Percentiles rank a stretch among this genome's conserved stretches.
Conservation (phyloP, 2,888 invertebrate species). For the Catonia carolina region DNA sequence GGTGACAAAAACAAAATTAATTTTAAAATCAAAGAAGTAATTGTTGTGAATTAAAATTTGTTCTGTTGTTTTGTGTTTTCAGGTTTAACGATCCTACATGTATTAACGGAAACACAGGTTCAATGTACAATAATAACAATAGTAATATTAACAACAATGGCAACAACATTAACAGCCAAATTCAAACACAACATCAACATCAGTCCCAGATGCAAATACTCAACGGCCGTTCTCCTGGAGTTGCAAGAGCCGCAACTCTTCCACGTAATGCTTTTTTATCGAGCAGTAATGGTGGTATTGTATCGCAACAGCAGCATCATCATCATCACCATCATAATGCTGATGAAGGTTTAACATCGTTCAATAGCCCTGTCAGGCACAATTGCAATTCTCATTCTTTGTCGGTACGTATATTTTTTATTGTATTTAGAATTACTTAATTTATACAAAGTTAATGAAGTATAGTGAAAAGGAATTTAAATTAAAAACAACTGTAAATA, state of each 20-base stretch:
- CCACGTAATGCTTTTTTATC: conserved; percentile 51
- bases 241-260: conserved; percentile 58
- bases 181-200: background rate
- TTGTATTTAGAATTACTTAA: background rate
- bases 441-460: background rate
- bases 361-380: conserved; percentile 31
- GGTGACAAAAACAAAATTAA: too few relatives aligned
- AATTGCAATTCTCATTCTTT: conserved; percentile 9
- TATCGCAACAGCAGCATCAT: conserved; percentile 11
- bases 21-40: too few relatives aligned
- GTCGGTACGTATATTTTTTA: background rate
- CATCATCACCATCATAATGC: conserved; percentile 17
- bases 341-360: conserved; percentile 30
- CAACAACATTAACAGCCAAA: conserved; percentile 40
- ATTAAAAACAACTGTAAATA: too few relatives aligned
- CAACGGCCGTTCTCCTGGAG: conserved; percentile 40
- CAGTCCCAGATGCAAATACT: conserved; percentile 45
- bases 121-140: conserved; percentile 43
- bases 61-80: too few relatives aligned
- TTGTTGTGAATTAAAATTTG: too few relatives aligned
- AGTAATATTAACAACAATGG: conserved; percentile 47
- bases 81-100: conserved; percentile 60
- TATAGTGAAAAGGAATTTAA: too few relatives aligned
- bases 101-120: conserved; percentile 23
- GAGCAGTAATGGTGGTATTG: background rate